Base-by-base conservation (phyloP, 2,888 invertebrate genomes). In the Spisula subtruncata region DNA sequence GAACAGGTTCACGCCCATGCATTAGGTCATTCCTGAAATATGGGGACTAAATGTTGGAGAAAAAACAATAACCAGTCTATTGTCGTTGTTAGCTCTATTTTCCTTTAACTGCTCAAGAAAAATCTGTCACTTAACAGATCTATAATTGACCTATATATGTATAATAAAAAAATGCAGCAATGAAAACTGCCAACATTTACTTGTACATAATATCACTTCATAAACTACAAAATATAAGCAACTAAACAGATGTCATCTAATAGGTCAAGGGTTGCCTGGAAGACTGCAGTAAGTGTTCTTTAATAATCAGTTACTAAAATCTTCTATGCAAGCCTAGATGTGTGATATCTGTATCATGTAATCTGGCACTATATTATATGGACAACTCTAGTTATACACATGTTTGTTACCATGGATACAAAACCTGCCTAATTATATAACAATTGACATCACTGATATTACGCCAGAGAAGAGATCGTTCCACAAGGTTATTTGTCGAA, bases 71-170 rank as follows among this genome's bases (percentile, higher is more conserved):
- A 41, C 41, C 29, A 75, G 1, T 60, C 4, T 35, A 16, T 32
- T 12, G 48, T 83, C 83, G 66, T 83, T 83, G 83, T 83, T 83
- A 83, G 83, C 83, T 83, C 56, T 83, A 60, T 60, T 71, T 83
- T 83, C 71, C 60, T 83, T 35, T 25, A 35, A 83, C 66, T 66
- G 66, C 41, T n/a, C 56, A 83, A 83, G 83, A 71, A 71, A 71
- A 83, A 83, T 82, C 56, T 75, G 75, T 75, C 29, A 2, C 16
- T 75, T 35, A 32, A 75, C 75, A 75, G 75, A 75, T 75, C 32
- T 75, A 12, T 75, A 35, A 35, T 75, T 35, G 32, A 75, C 75
- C 75, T 75, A 75, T 75, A 32, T 75, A 75, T 75, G 25, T 75
- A 32, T 75, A 75, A 75, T 14, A 71, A 71, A 32, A 75, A 75